phyloP scores from a whole-genome alignment of 2,888 invertebrate species.

The Atrina japonica region DNA sequence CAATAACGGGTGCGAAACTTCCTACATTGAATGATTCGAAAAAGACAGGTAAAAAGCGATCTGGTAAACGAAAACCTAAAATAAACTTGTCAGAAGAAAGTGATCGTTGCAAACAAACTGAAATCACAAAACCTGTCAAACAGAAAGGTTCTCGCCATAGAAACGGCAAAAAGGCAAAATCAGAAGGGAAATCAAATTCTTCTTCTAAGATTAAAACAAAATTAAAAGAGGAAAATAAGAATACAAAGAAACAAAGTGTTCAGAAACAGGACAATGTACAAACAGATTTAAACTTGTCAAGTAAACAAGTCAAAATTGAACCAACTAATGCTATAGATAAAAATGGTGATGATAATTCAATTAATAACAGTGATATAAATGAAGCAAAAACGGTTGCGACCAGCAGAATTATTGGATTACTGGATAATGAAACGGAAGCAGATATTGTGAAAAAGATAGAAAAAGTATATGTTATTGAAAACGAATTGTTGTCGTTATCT shows the following conservation, averaged over 20 bases:
- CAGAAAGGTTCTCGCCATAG: neutral
- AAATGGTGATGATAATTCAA: neutral
- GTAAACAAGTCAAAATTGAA: neutral
- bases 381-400: slow-evolving; percentile 5
- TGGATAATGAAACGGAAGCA: slow-evolving; percentile 3
- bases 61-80: slow-evolving; percentile 1
- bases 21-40: slow-evolving; percentile 14
- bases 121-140: neutral
- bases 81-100: too few species aligned
- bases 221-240: too few species aligned
- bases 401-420: slow-evolving; percentile 2
- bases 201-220: neutral
- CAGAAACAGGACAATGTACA: neutral
- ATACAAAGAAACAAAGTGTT: neutral
- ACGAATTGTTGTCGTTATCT: slow-evolving; percentile 2
- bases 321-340: neutral
- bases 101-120: too few species aligned
- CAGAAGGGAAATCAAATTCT: neutral
- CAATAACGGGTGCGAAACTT: slow-evolving; percentile 33
- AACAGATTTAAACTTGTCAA: neutral
- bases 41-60: slow-evolving; percentile 15
- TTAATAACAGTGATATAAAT: neutral
- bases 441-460: slow-evolving; percentile 10
- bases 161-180: neutral
- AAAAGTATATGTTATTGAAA: slow-evolving; percentile 22